Base-by-base conservation (phyloP, 35 echinoderm and acorn worm species). In the Apostichopus parvimensis region DNA sequence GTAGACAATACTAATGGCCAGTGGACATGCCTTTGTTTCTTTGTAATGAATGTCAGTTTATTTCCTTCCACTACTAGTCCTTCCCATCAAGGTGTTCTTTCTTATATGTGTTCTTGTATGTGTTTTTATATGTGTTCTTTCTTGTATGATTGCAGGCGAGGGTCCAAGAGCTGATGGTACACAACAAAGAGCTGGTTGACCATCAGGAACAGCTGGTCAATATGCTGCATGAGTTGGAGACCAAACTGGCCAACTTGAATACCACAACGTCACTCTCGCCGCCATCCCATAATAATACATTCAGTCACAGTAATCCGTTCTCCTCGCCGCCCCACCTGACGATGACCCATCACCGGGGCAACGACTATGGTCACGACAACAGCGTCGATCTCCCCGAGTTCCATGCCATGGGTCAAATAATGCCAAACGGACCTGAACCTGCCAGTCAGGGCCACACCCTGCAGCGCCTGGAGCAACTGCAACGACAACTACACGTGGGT, bases 111-210 rank as follows among this genome's bases (percentile, higher is more conserved):
- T 60, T 6, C 10, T 59, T n/a, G n/a, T 59, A 59, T 10, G 10
- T 59, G 10, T 59, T 12, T 1, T 34, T 77, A 54, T 56, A 6
- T 86, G 4, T 13, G 5, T 84, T 95, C n/a, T 80, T 80, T 78
- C 55, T 68, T 77, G 0, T 80, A 14, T 8, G 58, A 17, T 81
- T 80, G 21, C 90, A 99, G 97, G 95, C 97, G 73, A 79, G 97
- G 93, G 92, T 99, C 5, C 97, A 99, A 59, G 95, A 96, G n/a
- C 88, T 99, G 25, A 89, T 96, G 77, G 58, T 99, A 22, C 95
- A 99, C 72, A 99, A 99, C 92, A 88, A 91, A 53, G 95, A 99
- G n/a, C 93, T 99, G 18, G 90, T 99, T 0, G 78, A 94, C 79
- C 88, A 94, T 45, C 97, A 99, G 56, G 95, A 99, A 77, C 91